Evolutionary conservation across 2,113 vertebrate genomes (phyloP).

Genomic region (Oxyura jamaicensis): DNA sequence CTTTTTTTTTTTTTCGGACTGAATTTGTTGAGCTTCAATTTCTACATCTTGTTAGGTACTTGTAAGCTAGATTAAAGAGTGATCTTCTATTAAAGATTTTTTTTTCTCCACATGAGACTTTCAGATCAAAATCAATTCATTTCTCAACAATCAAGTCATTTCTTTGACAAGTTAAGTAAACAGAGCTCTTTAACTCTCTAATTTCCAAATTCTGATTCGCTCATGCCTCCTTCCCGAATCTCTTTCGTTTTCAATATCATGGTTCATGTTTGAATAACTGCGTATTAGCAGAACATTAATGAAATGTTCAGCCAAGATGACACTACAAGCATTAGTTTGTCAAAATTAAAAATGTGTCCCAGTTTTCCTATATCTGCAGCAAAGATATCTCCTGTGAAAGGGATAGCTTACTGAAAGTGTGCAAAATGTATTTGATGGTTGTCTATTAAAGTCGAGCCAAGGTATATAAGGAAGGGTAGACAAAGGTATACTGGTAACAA

Average conservation of each 20-base stretch:
- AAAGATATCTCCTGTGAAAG: not conserved
- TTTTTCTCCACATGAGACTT: not conserved
- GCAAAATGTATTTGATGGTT: not conserved
- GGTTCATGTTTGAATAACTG: not conserved
- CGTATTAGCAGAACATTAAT: not conserved
- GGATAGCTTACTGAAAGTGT: not conserved
- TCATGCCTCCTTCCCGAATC: not conserved
- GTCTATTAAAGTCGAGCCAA: not conserved
- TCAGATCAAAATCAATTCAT: slow-evolving; percentile 16
- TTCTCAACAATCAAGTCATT: not conserved
- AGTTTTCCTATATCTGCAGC: not conserved
- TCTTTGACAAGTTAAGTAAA: slow-evolving; percentile 14
- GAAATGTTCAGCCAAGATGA: not conserved
- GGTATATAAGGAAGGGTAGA: not conserved
- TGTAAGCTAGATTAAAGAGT: slow-evolving; percentile 30
- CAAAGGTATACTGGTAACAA: not conserved
- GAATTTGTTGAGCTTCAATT: slow-evolving; percentile 36
- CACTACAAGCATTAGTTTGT: not conserved
- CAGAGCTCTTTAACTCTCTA: not conserved
- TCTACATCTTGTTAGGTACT: not conserved
- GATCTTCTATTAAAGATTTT: not conserved
- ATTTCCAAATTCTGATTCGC: not conserved
- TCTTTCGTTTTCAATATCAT: not conserved
- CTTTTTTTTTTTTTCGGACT: not conserved
- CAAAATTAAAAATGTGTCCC: not conserved